phyloP scores from a whole-genome alignment of 2,888 invertebrate species.

The Leptothorax acervorum region DNA sequence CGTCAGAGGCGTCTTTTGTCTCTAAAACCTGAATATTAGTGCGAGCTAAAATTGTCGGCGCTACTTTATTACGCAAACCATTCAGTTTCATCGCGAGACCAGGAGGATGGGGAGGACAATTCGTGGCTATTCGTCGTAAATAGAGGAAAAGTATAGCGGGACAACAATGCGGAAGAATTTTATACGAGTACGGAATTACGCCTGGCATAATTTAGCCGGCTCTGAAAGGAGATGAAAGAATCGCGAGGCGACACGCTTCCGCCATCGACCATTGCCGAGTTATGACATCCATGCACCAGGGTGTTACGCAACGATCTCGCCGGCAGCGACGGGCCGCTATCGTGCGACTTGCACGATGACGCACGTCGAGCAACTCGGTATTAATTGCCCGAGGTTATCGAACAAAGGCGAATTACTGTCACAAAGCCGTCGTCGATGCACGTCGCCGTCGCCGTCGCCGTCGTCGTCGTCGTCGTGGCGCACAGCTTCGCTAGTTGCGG shows the following conservation, averaged over 20 bases:
- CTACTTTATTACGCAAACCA: conserved; percentile 14
- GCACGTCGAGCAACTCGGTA: conserved; percentile 42
- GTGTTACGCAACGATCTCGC: conserved; percentile 43
- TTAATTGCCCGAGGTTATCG: conserved; percentile 52
- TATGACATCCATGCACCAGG: conserved; percentile 36
- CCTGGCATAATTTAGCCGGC: conserved; percentile 17
- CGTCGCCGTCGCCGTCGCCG: conserved; percentile 8
- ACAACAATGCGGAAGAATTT: neutral
- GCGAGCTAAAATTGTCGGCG: neutral
- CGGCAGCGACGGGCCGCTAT: conserved; percentile 31
- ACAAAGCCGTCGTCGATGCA: conserved; percentile 35
- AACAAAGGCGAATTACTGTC: conserved; percentile 53
- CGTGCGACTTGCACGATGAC: conserved; percentile 46
- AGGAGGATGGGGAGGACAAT: neutral
- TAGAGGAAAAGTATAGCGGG: neutral
- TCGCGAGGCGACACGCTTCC: conserved; percentile 1
- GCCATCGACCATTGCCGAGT: conserved; percentile 22
- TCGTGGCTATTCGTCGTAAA: neutral
- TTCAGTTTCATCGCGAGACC: neutral
- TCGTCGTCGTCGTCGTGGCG: conserved; percentile 4
- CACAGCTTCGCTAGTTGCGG: conserved; percentile 25
- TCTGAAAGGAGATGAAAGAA: conserved; percentile 4
- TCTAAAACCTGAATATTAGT: conserved; percentile 23
- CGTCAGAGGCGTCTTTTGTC: conserved; percentile 16
- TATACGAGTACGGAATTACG: conserved; percentile 26